Percentiles rank a stretch among this genome's conserved stretches.
Evolutionary conservation across 2,797 vertebrate species (phyloP).

Genomic region (Liasis olivaceus): DNA sequence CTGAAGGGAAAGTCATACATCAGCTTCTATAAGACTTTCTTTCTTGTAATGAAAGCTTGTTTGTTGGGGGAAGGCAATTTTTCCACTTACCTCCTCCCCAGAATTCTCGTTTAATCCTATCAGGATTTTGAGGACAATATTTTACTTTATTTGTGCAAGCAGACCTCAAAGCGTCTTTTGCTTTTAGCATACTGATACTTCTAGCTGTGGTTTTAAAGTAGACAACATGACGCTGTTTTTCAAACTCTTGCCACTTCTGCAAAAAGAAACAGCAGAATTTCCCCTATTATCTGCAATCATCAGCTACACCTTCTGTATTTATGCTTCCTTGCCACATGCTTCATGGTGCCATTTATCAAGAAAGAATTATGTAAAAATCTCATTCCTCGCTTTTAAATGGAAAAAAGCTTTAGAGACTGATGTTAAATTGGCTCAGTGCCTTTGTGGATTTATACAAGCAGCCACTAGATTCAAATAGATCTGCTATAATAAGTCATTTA

Average conservation of each 20-base stretch:
- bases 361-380: neutral
- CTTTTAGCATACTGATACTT: neutral
- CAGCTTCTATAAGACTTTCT: neutral
- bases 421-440: accelerated
- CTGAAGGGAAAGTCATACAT: neutral
- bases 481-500: neutral
- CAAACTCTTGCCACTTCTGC: neutral
- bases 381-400: accelerated
- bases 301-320: constrained; percentile 10
- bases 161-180: neutral
- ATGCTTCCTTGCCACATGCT: neutral
- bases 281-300: neutral
- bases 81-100: neutral
- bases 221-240: neutral
- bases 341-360: neutral
- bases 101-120: neutral
- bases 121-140: neutral
- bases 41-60: neutral
- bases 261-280: neutral
- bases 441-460: neutral
- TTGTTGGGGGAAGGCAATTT: neutral
- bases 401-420: neutral
- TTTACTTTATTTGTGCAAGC: neutral
- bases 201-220: neutral
- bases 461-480: neutral